phyloP scores from a whole-genome alignment of 2,797 vertebrate genomes.

The Nannoperca obscura region DNA sequence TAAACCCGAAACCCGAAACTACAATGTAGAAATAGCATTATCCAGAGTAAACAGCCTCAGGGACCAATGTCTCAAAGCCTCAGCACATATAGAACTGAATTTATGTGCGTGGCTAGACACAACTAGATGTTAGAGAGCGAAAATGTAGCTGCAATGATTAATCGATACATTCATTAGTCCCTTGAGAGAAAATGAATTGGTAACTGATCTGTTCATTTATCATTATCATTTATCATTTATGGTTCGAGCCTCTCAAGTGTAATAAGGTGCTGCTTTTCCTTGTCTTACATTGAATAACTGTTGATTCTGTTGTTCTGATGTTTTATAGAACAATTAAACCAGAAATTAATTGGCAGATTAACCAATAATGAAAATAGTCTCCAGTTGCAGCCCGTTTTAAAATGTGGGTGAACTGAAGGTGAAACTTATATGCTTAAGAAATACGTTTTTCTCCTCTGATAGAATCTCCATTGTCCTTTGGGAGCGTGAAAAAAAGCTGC shows the following conservation, averaged over 20 bases:
- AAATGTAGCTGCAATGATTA: background rate
- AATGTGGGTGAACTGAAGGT: background rate
- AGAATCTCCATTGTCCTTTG: slow-evolving; percentile 12
- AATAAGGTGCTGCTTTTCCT: background rate
- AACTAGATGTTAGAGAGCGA: background rate
- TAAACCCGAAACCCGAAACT: too few relatives aligned
- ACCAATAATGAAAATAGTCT: background rate
- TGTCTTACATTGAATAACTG: background rate
- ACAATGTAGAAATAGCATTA: background rate
- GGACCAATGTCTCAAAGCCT: background rate
- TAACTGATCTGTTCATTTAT: too few relatives aligned
- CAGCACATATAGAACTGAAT: background rate
- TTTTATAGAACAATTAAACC: background rate
- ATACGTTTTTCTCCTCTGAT: background rate
- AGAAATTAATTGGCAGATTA: background rate
- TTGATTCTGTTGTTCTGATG: background rate
- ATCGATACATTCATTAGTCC: background rate
- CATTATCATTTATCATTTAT: too few relatives aligned
- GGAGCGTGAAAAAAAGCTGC: slow-evolving; percentile 50
- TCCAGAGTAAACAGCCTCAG: background rate
- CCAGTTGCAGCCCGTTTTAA: background rate
- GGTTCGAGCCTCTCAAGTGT: background rate
- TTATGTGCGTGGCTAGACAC: background rate
- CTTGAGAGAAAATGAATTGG: background rate
- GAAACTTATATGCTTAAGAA: background rate